Conservation (phyloP, 2,888 invertebrate species). For the Sphaerophoria rueppellii region DNA sequence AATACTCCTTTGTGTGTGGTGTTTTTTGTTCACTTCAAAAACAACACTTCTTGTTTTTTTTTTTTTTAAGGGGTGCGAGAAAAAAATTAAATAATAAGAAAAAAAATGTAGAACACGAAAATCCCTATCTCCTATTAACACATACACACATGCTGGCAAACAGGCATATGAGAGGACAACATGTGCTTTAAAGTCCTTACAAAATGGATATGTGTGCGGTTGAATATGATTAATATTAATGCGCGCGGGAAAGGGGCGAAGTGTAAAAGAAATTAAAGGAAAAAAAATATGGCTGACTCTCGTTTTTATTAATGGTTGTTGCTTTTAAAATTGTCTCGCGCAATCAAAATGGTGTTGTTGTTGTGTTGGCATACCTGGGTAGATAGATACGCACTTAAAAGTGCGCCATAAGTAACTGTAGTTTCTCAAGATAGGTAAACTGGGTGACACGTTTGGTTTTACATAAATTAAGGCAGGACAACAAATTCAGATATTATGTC, state of each 20-base stretch:
- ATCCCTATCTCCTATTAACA: slow-evolving; percentile 28
- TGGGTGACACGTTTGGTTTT: slow-evolving; percentile 42
- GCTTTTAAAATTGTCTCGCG: slow-evolving; percentile 58
- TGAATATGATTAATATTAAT: slow-evolving; percentile 38
- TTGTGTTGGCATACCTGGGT: slow-evolving; percentile 16
- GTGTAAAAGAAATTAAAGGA: slow-evolving; percentile 25
- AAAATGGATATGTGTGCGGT: slow-evolving; percentile 34
- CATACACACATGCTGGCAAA: slow-evolving; percentile 49
- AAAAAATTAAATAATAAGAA: slow-evolving; percentile 26
- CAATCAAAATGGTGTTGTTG: not conserved
- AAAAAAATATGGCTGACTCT: slow-evolving; percentile 70
- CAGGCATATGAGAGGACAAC: not conserved
- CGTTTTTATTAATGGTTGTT: slow-evolving; percentile 72
- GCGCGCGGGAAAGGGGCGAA: slow-evolving; percentile 20
- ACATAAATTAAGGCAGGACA: not conserved
- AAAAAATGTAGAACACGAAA: slow-evolving; percentile 61
- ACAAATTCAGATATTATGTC: not conserved
- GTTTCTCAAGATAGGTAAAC: not conserved
- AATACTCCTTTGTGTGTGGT: not conserved
- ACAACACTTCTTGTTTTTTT: slow-evolving; percentile 17
- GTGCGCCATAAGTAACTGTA: slow-evolving; percentile 45
- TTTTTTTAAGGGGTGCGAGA: slow-evolving; percentile 53
- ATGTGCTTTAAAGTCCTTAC: slow-evolving; percentile 12
- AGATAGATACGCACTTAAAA: slow-evolving; percentile 57
- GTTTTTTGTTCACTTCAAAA: slow-evolving; percentile 6